Base-by-base conservation (phyloP, 1,140 invertebrate species). In the Samia ricini region DNA sequence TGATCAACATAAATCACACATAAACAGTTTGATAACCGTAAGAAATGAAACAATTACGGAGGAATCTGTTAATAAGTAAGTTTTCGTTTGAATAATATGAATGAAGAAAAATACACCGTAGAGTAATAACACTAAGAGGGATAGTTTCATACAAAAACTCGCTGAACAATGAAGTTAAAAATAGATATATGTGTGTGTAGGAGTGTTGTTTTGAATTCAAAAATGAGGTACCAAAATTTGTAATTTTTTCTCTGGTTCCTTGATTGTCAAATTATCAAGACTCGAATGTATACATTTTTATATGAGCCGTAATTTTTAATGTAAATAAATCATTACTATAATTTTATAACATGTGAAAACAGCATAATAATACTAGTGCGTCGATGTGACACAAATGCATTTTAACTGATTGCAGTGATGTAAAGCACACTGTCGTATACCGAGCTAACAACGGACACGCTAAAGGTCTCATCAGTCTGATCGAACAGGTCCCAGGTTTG, bases 401-500 rank as follows among this genome's bases (percentile, higher is more conserved):
- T 48, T 56, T 65, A 51, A 56, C 33, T 29, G n/a, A n/a, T 71
- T 65, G 4, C 68, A 88, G 84, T 21, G 78, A 83, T 42, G 79
- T 83, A 20, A 81, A 77, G 26, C 85, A 88, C 59, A 88, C 81
- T 4, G 33, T 42, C 3, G 75, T 83, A 0, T 80, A 85, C 33
- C 88, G 66, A 26, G 66, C 29, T 49, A 88, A 67, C 71, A 66
- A 63, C 19, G 79, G 84, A 0, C 86, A 85, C 20, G 85, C 90
- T 24, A 91, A 92, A 66, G 94, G 91, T 19, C 77, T 96, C 24
- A 80, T 98, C 0, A 95, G 94, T 92, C 91, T 98, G 29, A 85
- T 96, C 2, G 97, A 99, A 85, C 97, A 99, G 83, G 90, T 97
- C 22, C 96, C 96, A 33, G 94, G 93, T 20, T 88, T 92, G 4